Base-by-base conservation (phyloP, 2,888 invertebrate genomes). In the Melangyna quadrimaculata region DNA sequence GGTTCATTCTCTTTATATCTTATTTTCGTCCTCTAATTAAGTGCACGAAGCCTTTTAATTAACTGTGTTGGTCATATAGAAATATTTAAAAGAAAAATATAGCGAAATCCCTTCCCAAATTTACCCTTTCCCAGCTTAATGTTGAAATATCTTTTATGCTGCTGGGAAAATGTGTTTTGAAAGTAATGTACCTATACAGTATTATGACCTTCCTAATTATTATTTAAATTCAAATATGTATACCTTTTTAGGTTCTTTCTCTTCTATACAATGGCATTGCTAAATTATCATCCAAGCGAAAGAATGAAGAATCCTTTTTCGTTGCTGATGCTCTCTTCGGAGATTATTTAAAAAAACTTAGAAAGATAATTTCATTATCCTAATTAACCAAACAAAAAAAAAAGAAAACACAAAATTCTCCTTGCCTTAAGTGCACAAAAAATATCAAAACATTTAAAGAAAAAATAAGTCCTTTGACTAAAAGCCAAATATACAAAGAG, bases 281-380 rank as follows among this genome's bases (percentile, higher is more conserved):
- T 53, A 72, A 61, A 72, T 71, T 75, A 65, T 17, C 4, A 59
- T 6, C 71, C 65, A 59, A 22, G 53, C 57, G 27, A 40, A 57
- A 71, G 22, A 45, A 45, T 45, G 35, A n/a, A n/a, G n/a, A 19
- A 67, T 59, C 57, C 67, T 59, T 70, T 63, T 53, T 17, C 29
- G 10, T 17, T 17, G 43, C 9, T 9, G 10, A 43, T 57, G 10
- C 12, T 59, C 37, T 22, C 22, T 37, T 59, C 17, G 48, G 17
- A 40, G 55, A 77, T 37, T 71, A 73, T 72, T 78, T 78, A 61
- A n/a, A n/a, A n/a, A n/a, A 72, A 61, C 63, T 78, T 55, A 73
- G 73, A 82, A 78, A 74, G 63, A 78, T 82, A 82, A 82, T 82
- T 82, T 78, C 72, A 82, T 78, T 82, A 78, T 82, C 78, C 63